phyloP scores from a whole-genome alignment of 2,113 vertebrate species.

The Atractosteus spatula region DNA sequence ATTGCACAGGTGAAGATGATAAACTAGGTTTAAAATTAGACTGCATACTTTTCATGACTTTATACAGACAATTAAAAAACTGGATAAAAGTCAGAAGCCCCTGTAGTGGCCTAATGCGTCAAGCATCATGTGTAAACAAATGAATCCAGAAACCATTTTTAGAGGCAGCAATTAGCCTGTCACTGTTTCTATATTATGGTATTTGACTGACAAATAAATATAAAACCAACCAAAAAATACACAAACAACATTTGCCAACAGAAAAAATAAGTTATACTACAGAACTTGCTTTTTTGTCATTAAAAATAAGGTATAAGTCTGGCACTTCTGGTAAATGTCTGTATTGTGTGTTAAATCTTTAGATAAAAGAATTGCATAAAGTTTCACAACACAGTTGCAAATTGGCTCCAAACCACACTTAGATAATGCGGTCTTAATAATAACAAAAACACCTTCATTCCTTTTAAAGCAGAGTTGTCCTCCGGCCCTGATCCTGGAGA shows the following conservation, averaged over 20 bases:
- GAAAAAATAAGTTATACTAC: slow-evolving; percentile 11
- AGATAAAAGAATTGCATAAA: neutral
- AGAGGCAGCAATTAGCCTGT: too few relatives aligned
- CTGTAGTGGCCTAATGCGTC: too few relatives aligned
- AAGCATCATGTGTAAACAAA: too few relatives aligned
- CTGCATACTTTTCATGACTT: too few relatives aligned
- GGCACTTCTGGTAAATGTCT: neutral
- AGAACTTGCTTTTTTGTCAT: neutral
- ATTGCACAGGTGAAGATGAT: too few relatives aligned
- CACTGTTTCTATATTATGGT: neutral
- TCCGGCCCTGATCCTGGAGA: too few relatives aligned
- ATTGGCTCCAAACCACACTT: neutral
- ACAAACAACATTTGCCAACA: neutral
- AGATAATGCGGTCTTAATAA: neutral
- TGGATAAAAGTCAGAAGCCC: too few relatives aligned
- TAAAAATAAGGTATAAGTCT: neutral
- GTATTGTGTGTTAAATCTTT: neutral
- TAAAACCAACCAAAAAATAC: neutral
- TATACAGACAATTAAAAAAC: too few relatives aligned
- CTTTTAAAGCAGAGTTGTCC: too few relatives aligned
- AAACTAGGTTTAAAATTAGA: too few relatives aligned
- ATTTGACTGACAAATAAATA: slow-evolving; percentile 7
- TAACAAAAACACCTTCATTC: too few relatives aligned
- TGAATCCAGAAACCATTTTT: too few relatives aligned
- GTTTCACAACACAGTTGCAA: neutral